These are phyloP conservation scores for Coptodon bakossiorum DNA, from an alignment of 2,113 vertebrate genomes.

Conservation along the genomic window DNA sequence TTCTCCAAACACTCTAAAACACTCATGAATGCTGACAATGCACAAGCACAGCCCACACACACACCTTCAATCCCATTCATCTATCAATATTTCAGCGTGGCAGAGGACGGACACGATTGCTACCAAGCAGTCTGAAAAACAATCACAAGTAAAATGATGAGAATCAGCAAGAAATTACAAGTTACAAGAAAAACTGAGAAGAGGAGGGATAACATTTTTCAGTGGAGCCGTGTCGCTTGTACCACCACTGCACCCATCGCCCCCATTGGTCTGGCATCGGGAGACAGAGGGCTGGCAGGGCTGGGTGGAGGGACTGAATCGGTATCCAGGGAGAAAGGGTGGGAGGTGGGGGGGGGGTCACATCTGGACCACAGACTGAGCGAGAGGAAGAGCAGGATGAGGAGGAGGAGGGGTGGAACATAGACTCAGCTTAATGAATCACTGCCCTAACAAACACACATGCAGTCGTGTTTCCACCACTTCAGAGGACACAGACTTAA, in stretches of 20 bases:
- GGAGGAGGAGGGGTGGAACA: slow-evolving; percentile 8
- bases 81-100: slow-evolving; percentile 46
- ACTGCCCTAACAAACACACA: slow-evolving; percentile 19
- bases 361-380: slow-evolving; percentile 58
- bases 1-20: neutral
- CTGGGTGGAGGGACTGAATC: slow-evolving; percentile 31
- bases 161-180: neutral
- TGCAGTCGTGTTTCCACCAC: neutral
- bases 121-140: slow-evolving; percentile 49
- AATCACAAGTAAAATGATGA: neutral
- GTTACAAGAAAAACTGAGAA: neutral
- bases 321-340: slow-evolving; percentile 53
- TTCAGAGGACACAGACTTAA: neutral
- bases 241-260: neutral
- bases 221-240: neutral
- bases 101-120: slow-evolving; percentile 31
- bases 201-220: neutral
- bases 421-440: slow-evolving; percentile 53
- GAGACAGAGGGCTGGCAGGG: neutral
- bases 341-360: slow-evolving; percentile 8
- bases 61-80: slow-evolving; percentile 5
- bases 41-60: neutral
- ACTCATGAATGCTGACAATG: neutral
- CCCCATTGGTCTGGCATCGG: slow-evolving; percentile 10
- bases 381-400: slow-evolving; percentile 3